phyloP scores from a whole-genome alignment of 35 echinoderm and acorn worm genomes.

The Ophioderma brevispina region DNA sequence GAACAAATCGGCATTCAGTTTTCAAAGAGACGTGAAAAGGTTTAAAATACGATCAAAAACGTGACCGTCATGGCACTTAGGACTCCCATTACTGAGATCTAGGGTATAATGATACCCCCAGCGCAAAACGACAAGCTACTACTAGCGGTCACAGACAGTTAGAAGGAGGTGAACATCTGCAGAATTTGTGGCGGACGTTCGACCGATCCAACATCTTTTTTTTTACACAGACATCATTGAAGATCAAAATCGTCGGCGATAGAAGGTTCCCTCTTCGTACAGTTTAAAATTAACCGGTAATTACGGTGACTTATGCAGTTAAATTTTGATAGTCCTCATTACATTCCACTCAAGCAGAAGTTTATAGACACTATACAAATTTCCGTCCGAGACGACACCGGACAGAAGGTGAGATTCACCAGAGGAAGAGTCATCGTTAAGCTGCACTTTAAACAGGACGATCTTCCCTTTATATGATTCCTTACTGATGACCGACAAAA shows the following conservation, averaged over 20 bases:
- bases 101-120: not conserved
- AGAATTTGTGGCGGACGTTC: conserved; percentile 12
- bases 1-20: not conserved
- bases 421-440: conserved; percentile 52
- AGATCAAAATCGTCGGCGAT: conserved; percentile 53
- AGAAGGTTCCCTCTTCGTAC: conserved; percentile 49
- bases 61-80: not conserved
- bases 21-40: conserved; percentile 22
- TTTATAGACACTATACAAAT: conserved; percentile 56
- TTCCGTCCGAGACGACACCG: conserved; percentile 65
- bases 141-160: not conserved
- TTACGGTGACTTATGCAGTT: conserved; percentile 11
- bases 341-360: conserved; percentile 52
- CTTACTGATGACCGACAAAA: conserved; percentile 22
- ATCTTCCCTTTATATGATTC: conserved; percentile 19
- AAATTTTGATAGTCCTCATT: conserved; percentile 48
- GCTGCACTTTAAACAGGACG: conserved; percentile 61
- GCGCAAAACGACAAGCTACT: not conserved
- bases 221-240: conserved; percentile 68
- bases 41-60: not conserved
- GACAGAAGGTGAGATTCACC: conserved; percentile 25
- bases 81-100: not conserved
- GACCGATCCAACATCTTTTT: conserved; percentile 31
- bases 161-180: not conserved
- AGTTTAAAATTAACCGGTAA: conserved; percentile 15